These are phyloP conservation scores for Callipepla squamata DNA, from an alignment of 2,113 vertebrate species.

Conservation along the genomic window DNA sequence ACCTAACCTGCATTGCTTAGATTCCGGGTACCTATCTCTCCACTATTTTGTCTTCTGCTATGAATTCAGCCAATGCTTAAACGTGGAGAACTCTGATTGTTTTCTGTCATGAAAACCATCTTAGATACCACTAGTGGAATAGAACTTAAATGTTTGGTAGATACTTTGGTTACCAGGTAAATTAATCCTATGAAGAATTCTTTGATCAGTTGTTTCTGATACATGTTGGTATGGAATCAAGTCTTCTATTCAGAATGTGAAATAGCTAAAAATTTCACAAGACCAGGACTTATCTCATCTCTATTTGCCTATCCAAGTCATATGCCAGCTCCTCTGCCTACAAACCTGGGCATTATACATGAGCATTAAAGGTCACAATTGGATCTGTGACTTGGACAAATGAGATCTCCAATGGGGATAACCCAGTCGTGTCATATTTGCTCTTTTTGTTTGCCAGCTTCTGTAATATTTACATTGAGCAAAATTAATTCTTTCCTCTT, in stretches of 20 bases:
- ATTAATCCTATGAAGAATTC: background rate
- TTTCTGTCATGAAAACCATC: background rate
- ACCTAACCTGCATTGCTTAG: background rate
- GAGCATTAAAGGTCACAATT: background rate
- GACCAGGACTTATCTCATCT: background rate
- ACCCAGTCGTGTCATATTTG: background rate
- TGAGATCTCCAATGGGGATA: background rate
- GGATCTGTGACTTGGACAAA: background rate
- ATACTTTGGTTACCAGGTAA: background rate
- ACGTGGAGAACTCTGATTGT: background rate
- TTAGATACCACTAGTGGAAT: background rate
- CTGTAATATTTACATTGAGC: background rate
- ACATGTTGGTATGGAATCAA: background rate
- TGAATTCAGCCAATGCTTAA: rapidly evolving
- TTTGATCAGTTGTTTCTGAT: background rate
- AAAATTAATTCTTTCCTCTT: background rate
- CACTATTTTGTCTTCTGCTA: background rate
- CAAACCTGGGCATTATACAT: background rate
- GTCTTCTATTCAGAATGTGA: background rate
- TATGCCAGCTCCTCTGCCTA: background rate
- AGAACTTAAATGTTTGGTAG: background rate
- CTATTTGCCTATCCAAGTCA: background rate
- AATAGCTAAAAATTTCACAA: background rate
- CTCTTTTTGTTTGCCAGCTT: background rate
- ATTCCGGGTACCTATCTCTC: background rate